These are phyloP conservation scores for Drosophila mimetica DNA, from an alignment of 2,888 invertebrate genomes.

Conservation along the genomic window DNA sequence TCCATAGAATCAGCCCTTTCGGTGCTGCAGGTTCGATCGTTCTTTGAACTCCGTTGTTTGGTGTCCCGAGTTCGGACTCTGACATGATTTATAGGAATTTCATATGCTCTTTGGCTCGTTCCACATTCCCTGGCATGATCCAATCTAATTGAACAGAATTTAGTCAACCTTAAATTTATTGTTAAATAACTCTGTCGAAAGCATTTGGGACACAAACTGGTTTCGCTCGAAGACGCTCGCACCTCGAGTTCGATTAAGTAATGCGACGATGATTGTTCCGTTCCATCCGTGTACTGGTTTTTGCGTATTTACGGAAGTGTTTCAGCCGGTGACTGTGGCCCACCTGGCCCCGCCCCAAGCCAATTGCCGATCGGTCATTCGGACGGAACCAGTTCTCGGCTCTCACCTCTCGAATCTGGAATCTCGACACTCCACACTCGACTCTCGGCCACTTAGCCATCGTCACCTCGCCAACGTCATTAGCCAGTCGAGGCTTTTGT, in stretches of 20 bases:
- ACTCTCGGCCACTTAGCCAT: conserved; percentile 32
- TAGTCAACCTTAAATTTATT: conserved; percentile 52
- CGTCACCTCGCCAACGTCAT: conserved; percentile 65
- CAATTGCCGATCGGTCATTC: conserved; percentile 34
- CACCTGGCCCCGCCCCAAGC: conserved; percentile 51
- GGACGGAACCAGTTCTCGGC: conserved; percentile 58
- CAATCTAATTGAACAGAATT: conserved; percentile 44
- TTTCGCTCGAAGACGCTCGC: conserved; percentile 44
- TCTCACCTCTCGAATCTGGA: conserved; percentile 13
- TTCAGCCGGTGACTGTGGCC: conserved; percentile 23
- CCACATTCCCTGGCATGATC: conserved; percentile 6
- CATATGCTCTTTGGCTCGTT: neutral
- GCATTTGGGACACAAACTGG: conserved; percentile 54
- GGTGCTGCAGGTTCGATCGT: conserved; percentile 27
- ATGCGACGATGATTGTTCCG: conserved; percentile 58
- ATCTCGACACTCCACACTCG: conserved; percentile 41
- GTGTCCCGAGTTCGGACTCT: too few relatives aligned
- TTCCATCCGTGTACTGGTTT: conserved; percentile 55
- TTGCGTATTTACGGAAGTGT: conserved; percentile 58
- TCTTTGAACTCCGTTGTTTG: conserved; percentile 40
- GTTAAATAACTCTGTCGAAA: conserved; percentile 38
- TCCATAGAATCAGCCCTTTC: neutral
- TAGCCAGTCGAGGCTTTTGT: conserved; percentile 57
- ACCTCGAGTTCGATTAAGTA: conserved; percentile 53
- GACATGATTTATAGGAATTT: conserved; percentile 29